Evolutionary conservation across 2,888 invertebrate species (phyloP), one percentile per base, ranked within the genome.

Genomic region (Rhabditoides inermis): DNA sequence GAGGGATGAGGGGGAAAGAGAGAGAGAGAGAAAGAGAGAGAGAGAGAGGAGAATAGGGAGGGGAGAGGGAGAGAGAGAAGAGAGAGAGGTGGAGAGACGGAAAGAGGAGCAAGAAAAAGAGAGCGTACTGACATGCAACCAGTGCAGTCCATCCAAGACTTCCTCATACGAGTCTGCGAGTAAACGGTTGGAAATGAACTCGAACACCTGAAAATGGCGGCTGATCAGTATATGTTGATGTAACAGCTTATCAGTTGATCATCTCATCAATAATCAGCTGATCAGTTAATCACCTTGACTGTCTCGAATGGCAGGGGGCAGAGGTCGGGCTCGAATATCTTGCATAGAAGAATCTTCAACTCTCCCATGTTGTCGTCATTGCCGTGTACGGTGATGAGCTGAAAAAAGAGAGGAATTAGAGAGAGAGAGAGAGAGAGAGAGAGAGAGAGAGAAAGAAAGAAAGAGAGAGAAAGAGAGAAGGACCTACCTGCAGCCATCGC

Each of bases 311-410:
- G 91, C 36, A 92, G 81, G 46, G 94, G 90, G 58, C 88, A 88
- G 83, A 92, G 88, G 73, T 94, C 92, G 0, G 90, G 87, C 81
- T 98, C 98, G 73, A 98, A 83, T 56, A 95, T 89, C 84, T 95
- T 95, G 75, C 88, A 83, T 36, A 86, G 81, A 30, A 88, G 84
- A 59, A 88, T 85, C 78, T 88, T 87, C 18, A 91, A 78, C 75
- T 90, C 89, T 45, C 83, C 80, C 40, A 89, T 80, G 73, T 90
- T 65, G 40, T 68, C 64, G 41, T 74, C 73, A 18, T 60, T 61
- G 30, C 61, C 62, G 42, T 62, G 56, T 30, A 58, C 55, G 15
- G 58, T 56, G 40, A 64, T 62, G 2, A 53, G n/a, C n/a, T n/a
- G n/a, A n/a, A n/a, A n/a, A n/a, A n/a, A n/a, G n/a, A n/a, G n/a